Evolutionary conservation across 2,797 vertebrate genomes (phyloP).

Genomic region (Sebastes reedi): DNA sequence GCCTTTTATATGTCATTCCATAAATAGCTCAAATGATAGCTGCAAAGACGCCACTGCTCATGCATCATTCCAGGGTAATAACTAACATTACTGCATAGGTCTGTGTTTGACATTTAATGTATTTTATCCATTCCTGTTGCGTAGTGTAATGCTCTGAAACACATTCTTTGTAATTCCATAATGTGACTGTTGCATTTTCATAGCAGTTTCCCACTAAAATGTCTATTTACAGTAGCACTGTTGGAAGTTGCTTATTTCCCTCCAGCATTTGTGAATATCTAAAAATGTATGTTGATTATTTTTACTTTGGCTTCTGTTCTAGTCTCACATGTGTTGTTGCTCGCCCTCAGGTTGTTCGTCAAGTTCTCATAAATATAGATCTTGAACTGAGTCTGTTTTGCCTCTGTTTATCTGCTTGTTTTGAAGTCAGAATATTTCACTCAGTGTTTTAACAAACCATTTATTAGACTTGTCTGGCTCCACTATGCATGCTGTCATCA

Average conservation of each 20-base stretch:
- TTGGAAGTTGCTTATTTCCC: neutral
- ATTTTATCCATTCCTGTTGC: neutral
- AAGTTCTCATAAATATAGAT: constrained; percentile 44
- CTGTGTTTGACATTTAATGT: neutral
- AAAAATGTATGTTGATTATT: neutral
- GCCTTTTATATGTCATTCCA: constrained; percentile 9
- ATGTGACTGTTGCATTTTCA: neutral
- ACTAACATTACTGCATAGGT: neutral
- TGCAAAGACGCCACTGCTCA: neutral
- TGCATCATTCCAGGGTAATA: constrained; percentile 7
- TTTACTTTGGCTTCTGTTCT: neutral
- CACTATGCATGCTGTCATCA: neutral
- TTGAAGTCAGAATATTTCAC: neutral
- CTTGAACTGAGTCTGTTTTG: neutral
- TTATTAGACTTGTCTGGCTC: neutral
- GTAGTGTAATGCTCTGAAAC: neutral
- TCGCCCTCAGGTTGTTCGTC: constrained; percentile 14
- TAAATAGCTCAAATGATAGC: neutral
- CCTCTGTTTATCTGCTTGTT: neutral
- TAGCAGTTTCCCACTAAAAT: neutral
- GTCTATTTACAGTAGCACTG: neutral
- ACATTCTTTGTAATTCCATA: neutral
- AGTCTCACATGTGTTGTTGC: neutral
- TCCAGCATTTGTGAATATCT: constrained; percentile 21
- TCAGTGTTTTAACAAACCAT: neutral